phyloP scores from a whole-genome alignment of 2,113 vertebrate genomes.

The Felis chaus region DNA sequence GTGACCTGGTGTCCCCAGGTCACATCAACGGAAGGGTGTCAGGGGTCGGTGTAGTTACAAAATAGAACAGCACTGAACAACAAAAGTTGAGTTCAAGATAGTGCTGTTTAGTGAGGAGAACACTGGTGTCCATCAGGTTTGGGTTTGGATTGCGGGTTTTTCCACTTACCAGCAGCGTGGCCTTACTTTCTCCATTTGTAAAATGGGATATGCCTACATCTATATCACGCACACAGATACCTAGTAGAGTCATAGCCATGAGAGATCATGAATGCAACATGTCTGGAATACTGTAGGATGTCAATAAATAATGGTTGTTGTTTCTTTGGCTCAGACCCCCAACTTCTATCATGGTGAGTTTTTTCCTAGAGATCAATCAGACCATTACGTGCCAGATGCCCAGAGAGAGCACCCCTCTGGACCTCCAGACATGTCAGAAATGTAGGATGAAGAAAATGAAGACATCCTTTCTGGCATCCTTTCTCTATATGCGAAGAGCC shows the following conservation, averaged over 20 bases:
- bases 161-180: neutral
- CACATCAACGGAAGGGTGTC: neutral
- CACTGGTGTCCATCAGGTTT: too few species aligned
- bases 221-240: neutral
- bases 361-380: neutral
- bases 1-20: neutral
- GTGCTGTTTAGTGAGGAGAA: accelerated
- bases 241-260: accelerated
- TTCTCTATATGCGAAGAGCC: neutral
- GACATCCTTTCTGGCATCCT: neutral
- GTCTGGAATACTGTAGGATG: neutral
- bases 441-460: neutral
- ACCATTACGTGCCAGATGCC: accelerated
- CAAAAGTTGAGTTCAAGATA: neutral
- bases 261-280: neutral
- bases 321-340: neutral
- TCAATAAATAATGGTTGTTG: neutral
- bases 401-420: too few species aligned
- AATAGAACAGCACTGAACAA: neutral
- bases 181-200: neutral
- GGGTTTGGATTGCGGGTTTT: neutral
- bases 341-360: neutral
- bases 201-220: neutral
- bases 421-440: neutral
- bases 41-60: neutral